Base-by-base conservation (phyloP, 1,140 invertebrate genomes). In the Papilio polyxenes region DNA sequence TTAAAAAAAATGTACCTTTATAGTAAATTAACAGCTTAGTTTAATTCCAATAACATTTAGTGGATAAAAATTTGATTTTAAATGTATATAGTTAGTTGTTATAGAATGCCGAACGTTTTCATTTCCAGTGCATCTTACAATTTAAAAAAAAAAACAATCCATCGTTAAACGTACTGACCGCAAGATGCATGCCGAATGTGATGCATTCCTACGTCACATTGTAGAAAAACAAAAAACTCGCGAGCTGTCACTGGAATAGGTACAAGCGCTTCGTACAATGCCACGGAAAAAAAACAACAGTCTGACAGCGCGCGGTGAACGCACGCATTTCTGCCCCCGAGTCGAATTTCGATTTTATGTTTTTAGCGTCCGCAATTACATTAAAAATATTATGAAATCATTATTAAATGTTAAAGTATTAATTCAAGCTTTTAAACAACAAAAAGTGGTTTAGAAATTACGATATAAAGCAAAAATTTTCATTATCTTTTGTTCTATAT, bases 311-410 rank as follows among this genome's bases (percentile, higher is more conserved):
- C 65, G 65, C 23, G 81, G 76, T 84, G 83, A 87, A 81, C 75
- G 81, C 74, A 83, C 85, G 82, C 81, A 81, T 56, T 9, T 69
- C 65, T 69, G 65, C 20, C n/a, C 15, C 17, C 62, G 23, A 65
- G 20, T 65, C 23, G 10, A n/a, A 59, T 6, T 20, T 1, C 5
- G 62, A 20, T 65, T 31, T 31, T 31, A 62, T 62, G 20, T 62
- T 62, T 62, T 23, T 59, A n/a, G 49, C 9, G 10, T 51, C 17
- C 17, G 0, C 23, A 31, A 2, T 31, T 31, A 31, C 23, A 59
- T 59, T 59, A n/a, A 59, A 7, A n/a, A n/a, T n/a, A 59, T 59
- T 44, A 44, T 44, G 7, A 44, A 2, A 44, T 7, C 1, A 44
- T 2, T 0, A 44, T 44, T 44, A 44, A 44, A 44, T 6, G 40